Conservation (phyloP, 1,140 invertebrate species). For the Trichonephila clavipes region DNA sequence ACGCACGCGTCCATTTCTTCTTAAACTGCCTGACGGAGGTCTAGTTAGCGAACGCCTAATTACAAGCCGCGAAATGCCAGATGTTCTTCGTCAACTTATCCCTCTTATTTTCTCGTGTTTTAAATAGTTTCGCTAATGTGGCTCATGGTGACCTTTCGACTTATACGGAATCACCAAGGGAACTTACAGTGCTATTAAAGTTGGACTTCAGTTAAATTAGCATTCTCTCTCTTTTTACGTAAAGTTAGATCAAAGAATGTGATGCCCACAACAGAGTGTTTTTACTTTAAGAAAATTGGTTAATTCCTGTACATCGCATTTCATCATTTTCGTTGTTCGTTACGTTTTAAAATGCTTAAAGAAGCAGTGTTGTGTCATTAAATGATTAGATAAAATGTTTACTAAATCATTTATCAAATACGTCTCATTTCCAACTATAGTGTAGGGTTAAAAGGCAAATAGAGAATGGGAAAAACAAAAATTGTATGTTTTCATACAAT, state of each 20-base stretch:
- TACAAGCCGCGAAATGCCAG: constrained; percentile 55
- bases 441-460: no score
- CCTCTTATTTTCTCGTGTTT: neutral
- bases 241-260: neutral
- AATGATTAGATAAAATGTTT: no score
- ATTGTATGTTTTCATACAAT: no score
- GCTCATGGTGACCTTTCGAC: neutral
- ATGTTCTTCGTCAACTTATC: constrained; percentile 22
- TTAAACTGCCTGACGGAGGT: constrained; percentile 30
- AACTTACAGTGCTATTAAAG: neutral
- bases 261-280: no score
- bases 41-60: constrained; percentile 34
- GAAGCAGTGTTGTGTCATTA: no score
- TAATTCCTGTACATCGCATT: no score
- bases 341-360: no score
- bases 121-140: constrained; percentile 16
- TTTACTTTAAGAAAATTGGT: no score
- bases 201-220: neutral
- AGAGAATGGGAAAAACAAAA: no score
- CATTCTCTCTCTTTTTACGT: neutral
- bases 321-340: no score
- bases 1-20: constrained; percentile 11
- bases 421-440: no score
- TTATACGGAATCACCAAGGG: neutral
- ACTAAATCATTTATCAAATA: no score